Base-by-base conservation (phyloP, 2,888 invertebrate species). In the Xestoiulus laeticollis region DNA sequence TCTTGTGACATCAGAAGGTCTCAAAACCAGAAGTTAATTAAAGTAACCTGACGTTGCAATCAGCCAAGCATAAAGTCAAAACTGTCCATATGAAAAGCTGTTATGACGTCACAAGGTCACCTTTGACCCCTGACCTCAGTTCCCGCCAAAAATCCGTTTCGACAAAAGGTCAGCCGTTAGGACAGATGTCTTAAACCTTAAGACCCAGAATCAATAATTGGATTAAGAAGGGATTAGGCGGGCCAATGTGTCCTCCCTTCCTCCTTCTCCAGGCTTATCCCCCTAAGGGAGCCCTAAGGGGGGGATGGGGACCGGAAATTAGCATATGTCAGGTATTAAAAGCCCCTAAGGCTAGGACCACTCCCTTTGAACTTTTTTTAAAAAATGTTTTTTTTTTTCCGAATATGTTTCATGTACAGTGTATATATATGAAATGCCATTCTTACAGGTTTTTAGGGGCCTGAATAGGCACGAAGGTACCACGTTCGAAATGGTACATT, bases 251-350 rank as follows among this genome's bases (percentile, higher is more conserved):
- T n/a, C n/a, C n/a, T 59, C 16, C 16, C 59, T 22, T 59, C n/a
- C 59, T 22, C n/a, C n/a, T n/a, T n/a, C 22, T 6, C n/a, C 22
- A n/a, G 59, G 59, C 59, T 59, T 59, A 59, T 59, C 59, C 59
- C 59, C 59, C n/a, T 14, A 8, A 12, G 10, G 14, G 22, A 59
- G 6, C 59, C 53, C 53, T 53, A 59, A 44, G 59, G 59, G 59
- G 59, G n/a, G 22, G n/a, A 59, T 10, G 22, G 59, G 59, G 22
- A 59, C 59, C 59, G 59, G 59, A 59, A 59, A 59, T 59, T 59
- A 59, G 59, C 59, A 59, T 59, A 59, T 59, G 59, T 59, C 59
- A 59, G 59, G 59, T 59, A 59, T 59, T 59, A 59, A 59, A 59
- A 59, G 59, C 59, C 59, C 59, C 59, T 59, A 10, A 22, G 59